Percentiles rank a stretch among this genome's conserved stretches.
Evolutionary conservation across 1,140 invertebrate species (phyloP).

Genomic region (Drosophila pectinifera): DNA sequence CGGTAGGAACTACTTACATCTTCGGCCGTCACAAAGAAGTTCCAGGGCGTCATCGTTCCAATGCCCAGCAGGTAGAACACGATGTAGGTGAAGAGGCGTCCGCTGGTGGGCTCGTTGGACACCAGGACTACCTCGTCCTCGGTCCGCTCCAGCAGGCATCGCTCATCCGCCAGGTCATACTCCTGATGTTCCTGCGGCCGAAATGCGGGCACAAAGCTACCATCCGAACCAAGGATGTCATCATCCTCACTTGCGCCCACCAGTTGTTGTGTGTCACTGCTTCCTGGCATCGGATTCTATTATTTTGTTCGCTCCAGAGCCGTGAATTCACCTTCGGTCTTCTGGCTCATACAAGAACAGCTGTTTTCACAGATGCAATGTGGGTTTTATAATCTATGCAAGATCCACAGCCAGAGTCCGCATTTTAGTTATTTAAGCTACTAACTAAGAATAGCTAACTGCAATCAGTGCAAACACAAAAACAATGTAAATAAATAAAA

Average conservation of each 20-base stretch:
- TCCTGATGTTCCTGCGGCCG: conserved; percentile 16
- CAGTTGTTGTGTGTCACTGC: conserved; percentile 29
- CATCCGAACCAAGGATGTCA: conserved; percentile 18
- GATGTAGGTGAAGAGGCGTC: conserved; percentile 89
- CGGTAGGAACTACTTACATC: conserved; percentile 89
- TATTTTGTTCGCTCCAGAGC: neutral
- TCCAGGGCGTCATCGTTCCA: conserved; percentile 96
- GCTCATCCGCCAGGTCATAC: conserved; percentile 35
- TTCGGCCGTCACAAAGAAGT: conserved; percentile 97
- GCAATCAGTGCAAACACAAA: neutral
- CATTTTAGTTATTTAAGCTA: conserved; percentile 1
- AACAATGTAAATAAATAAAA: conserved; percentile 13
- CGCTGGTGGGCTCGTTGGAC: conserved; percentile 86
- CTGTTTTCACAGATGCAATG: neutral
- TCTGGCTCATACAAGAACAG: conserved; percentile 1
- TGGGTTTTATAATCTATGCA: neutral
- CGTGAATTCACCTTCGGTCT: no score
- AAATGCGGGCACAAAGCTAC: conserved; percentile 67
- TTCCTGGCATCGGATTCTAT: conserved; percentile 12
- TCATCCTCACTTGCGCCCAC: conserved; percentile 36
- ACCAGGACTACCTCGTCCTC: conserved; percentile 64
- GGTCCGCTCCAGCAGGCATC: conserved; percentile 40
- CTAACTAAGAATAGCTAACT: conserved; percentile 6
- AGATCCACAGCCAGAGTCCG: neutral
- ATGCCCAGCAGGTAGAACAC: conserved; percentile 96